Base-by-base conservation (phyloP, 2,113 vertebrate genomes). In the Stegastes partitus region DNA sequence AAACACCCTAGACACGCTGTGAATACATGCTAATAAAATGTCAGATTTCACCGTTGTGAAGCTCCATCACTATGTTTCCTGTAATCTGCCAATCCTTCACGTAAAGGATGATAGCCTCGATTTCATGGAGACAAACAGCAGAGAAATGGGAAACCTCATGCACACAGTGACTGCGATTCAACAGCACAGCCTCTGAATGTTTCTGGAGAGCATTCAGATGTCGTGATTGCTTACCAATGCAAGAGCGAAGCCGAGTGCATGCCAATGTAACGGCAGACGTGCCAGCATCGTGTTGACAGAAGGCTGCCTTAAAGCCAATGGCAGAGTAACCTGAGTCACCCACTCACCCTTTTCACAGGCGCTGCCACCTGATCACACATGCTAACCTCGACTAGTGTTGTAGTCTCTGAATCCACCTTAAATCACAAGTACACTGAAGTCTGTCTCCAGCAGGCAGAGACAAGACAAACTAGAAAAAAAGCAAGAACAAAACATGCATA, bases 231-330 rank as follows among this genome's bases (percentile, higher is more conserved):
- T 74, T 72, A 70, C 51, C n/a, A 56, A 23, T 62, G 58, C 58
- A 44, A 45, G 28, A 37, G 16, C 57, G 26, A 50, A 67, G 50
- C 49, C 49, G 62, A 63, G 28, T 8, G 54, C 58, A n/a, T 34
- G 82, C 73, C 82, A 78, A 9, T 18, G 44, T 26, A 50, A 53
- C 57, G 56, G 68, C 45, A 42, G 53, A 71, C 51, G 65, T 85
- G 80, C 77, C 70, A 82, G 19, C 57, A 51, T 39, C 50, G 68
- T 25, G 58, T 59, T 77, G 68, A 84, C 79, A 80, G 66, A 77
- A 68, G 68, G 55, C 55, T 66, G 44, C 2, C 26, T n/a, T 49
- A 9, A 50, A 74, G 66, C 67, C 58, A 54, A 31, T 15, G 44
- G 62, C 15, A 2, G 44, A 76, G 65, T 53, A 72, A 83, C 51